A percentile compares a stretch with the other conserved stretches of the same genome.
phyloP scores from a whole-genome alignment of 2,113 vertebrate genomes.

The Trichechus manatus region DNA sequence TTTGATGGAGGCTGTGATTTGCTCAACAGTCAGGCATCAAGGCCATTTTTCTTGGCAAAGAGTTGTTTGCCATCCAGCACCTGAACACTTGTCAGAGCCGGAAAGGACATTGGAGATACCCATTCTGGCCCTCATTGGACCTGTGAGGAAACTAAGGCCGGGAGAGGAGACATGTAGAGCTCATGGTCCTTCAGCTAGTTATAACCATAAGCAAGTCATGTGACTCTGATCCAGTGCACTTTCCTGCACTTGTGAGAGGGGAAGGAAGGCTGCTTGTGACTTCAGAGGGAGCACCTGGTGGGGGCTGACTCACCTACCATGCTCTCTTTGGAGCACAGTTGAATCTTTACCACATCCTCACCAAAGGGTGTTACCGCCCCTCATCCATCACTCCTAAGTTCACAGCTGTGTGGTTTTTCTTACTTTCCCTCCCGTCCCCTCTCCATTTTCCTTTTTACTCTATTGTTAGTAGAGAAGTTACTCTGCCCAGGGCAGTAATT shows the following conservation, averaged over 20 bases:
- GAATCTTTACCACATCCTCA: background rate
- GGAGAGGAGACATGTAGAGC: background rate
- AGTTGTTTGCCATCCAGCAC: background rate
- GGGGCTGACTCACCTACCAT: background rate
- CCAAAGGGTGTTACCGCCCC: background rate
- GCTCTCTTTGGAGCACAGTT: background rate
- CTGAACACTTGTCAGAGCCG: background rate
- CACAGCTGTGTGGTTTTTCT: background rate
- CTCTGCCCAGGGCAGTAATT: background rate
- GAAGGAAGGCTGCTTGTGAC: background rate
- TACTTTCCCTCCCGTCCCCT: too few relatives aligned
- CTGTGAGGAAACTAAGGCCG: background rate
- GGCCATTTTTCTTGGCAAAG: background rate
- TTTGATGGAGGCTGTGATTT: background rate
- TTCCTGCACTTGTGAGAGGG: background rate
- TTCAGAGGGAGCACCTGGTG: background rate
- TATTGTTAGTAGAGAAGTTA: background rate
- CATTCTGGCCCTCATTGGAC: background rate
- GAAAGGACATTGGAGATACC: background rate
- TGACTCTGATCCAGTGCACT: background rate
- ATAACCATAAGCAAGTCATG: background rate
- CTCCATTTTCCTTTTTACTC: background rate
- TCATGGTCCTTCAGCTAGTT: rapidly evolving
- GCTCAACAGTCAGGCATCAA: background rate
- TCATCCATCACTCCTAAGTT: background rate